Percentiles rank a stretch among this genome's conserved stretches.
Evolutionary conservation across 1,140 invertebrate genomes (phyloP).

Genomic region (Trissolcus basalis): DNA sequence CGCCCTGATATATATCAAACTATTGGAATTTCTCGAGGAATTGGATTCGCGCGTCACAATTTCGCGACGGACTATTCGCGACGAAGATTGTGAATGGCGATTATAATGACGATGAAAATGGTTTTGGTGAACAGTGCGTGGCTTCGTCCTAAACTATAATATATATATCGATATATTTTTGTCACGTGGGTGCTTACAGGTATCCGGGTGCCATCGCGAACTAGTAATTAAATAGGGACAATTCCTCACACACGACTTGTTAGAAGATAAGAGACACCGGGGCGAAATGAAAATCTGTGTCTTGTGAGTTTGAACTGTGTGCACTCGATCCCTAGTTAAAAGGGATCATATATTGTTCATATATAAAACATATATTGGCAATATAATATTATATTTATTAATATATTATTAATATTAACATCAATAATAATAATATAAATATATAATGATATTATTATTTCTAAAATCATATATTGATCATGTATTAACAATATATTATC

Average conservation of each 20-base stretch:
- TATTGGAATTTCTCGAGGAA: slow-evolving; percentile 70
- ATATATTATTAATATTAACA: too few relatives aligned
- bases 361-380: too few relatives aligned
- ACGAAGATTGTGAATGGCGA: slow-evolving; percentile 53
- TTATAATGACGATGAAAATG: slow-evolving; percentile 22
- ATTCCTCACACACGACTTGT: background rate
- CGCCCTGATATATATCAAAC: slow-evolving; percentile 67
- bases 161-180: slow-evolving; percentile 43
- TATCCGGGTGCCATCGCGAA: slow-evolving; percentile 3
- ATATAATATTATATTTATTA: too few relatives aligned
- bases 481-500: too few relatives aligned
- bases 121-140: slow-evolving; percentile 24
- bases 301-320: slow-evolving; percentile 16
- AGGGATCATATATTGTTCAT: too few relatives aligned
- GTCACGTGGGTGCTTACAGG: slow-evolving; percentile 49
- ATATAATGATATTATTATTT: too few relatives aligned
- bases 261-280: slow-evolving; percentile 1
- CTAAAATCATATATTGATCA: too few relatives aligned
- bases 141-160: slow-evolving; percentile 34
- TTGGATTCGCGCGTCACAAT: slow-evolving; percentile 51
- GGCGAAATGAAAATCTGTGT: background rate
- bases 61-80: slow-evolving; percentile 2
- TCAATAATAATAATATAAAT: too few relatives aligned
- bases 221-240: background rate
- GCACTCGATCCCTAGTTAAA: slow-evolving; percentile 40